A percentile compares a stretch with the other conserved stretches of the same genome.
phyloP scores from a whole-genome alignment of 2,888 invertebrate genomes.

The Iphiclides podalirius region DNA sequence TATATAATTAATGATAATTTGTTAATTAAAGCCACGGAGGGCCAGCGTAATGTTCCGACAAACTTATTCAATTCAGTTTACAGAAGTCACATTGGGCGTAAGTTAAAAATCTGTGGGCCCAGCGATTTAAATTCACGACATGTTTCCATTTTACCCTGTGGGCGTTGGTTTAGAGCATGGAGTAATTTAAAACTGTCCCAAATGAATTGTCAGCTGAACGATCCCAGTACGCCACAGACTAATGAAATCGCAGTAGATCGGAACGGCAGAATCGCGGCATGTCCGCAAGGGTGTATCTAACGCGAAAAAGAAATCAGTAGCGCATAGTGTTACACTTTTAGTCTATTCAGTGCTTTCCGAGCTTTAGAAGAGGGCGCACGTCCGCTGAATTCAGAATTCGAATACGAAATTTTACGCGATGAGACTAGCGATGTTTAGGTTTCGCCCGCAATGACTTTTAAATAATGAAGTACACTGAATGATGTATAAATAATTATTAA shows the following conservation, averaged over 20 bases:
- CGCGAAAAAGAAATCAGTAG: constrained; percentile 22
- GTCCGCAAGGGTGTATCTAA: constrained; percentile 1
- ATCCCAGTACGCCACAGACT: constrained; percentile 31
- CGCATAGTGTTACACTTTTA: constrained; percentile 36
- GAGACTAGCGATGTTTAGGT: not conserved
- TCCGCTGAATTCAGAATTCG: constrained; percentile 19
- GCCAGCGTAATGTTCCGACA: not conserved
- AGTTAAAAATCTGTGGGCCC: constrained; percentile 20
- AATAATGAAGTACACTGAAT: too few relatives aligned
- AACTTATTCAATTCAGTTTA: constrained; percentile 4
- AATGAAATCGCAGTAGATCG: not conserved
- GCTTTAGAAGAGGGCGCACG: constrained; percentile 41
- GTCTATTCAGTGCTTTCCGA: constrained; percentile 41
- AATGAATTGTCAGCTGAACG: constrained; percentile 42
- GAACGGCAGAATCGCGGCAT: not conserved
- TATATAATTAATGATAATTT: too few relatives aligned
- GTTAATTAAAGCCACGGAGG: not conserved
- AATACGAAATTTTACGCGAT: constrained; percentile 13
- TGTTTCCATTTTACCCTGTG: constrained; percentile 38
- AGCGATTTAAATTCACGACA: constrained; percentile 39
- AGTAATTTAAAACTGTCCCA: constrained; percentile 48
- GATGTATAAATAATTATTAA: too few relatives aligned
- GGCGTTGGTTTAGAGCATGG: constrained; percentile 39
- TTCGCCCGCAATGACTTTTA: constrained; percentile 5
- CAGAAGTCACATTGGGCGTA: not conserved